A percentile compares a stretch with the other conserved stretches of the same genome.
Evolutionary conservation across 2,113 vertebrate genomes (phyloP).

Genomic region (Ondatra zibethicus): DNA sequence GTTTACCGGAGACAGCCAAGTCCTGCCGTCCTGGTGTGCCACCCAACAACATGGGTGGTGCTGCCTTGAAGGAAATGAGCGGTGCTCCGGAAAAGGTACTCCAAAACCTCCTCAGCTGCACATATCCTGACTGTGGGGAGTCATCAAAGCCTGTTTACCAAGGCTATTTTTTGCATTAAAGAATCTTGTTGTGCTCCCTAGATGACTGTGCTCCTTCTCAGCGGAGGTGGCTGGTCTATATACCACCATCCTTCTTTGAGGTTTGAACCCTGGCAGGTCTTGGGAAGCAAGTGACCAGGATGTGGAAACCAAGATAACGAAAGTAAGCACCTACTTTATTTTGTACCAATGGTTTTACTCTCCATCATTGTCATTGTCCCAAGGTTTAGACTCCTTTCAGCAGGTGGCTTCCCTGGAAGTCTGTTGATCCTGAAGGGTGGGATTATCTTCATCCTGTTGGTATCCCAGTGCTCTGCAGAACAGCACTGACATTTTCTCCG

Average conservation of each 20-base stretch:
- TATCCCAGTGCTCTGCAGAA: neutral
- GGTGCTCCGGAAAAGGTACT: conserved; percentile 87
- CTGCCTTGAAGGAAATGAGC: conserved; percentile 86
- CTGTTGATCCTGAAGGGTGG: neutral
- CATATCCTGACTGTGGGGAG: conserved; percentile 89
- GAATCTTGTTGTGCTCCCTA: conserved; percentile 81
- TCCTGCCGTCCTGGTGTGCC: neutral
- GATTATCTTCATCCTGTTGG: neutral
- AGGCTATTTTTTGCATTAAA: conserved; percentile 89
- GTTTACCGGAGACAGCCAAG: neutral
- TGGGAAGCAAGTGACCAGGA: neutral
- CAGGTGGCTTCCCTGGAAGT: neutral
- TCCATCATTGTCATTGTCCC: rapidly evolving
- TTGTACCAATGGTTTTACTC: neutral
- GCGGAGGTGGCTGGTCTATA: conserved; percentile 64
- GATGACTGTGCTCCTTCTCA: conserved; percentile 54
- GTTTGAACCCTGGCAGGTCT: neutral
- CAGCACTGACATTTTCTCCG: neutral
- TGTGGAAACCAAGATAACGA: neutral
- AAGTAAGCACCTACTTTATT: neutral
- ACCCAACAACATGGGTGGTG: conserved; percentile 68
- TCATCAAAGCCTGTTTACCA: conserved; percentile 90
- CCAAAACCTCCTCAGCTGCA: conserved; percentile 84
- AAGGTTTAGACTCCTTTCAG: neutral
- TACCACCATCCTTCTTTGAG: neutral